Percentiles rank a stretch among this genome's conserved stretches.
Evolutionary conservation across 1,140 invertebrate species (phyloP).

Genomic region (Leptopilina clavipes): DNA sequence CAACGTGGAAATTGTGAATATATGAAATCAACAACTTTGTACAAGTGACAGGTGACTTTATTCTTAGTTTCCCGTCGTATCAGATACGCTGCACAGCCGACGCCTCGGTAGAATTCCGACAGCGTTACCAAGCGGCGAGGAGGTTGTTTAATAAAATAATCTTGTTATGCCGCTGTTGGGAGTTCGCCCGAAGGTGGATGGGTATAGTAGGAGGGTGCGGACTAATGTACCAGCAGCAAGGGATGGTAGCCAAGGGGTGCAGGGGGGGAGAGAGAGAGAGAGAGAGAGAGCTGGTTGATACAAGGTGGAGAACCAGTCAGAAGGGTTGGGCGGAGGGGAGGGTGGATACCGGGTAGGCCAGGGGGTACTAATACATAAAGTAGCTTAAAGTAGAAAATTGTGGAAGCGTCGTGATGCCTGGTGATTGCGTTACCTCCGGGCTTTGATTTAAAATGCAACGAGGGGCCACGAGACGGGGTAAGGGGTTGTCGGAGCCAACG

Average conservation of each 20-base stretch:
- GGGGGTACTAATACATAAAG: constrained; percentile 74
- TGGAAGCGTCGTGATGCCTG: constrained; percentile 76
- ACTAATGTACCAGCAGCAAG: constrained; percentile 49
- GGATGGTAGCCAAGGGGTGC: constrained; percentile 34
- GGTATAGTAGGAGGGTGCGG: constrained; percentile 36
- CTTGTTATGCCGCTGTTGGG: constrained; percentile 59
- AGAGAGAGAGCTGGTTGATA: constrained; percentile 19
- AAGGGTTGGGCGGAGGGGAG: constrained; percentile 43
- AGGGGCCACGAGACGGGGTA: constrained; percentile 62
- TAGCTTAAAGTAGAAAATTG: constrained; percentile 77
- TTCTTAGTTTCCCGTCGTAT: constrained; percentile 44
- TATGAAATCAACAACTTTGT: not conserved
- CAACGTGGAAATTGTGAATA: not conserved
- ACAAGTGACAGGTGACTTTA: not conserved
- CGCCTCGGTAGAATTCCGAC: constrained; percentile 57
- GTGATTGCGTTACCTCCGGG: constrained; percentile 76
- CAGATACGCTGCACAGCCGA: constrained; percentile 42
- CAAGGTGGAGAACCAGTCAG: constrained; percentile 38
- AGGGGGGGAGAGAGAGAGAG: no score
- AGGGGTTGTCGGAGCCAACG: constrained; percentile 49
- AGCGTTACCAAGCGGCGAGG: constrained; percentile 59
- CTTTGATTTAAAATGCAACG: constrained; percentile 77
- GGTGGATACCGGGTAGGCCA: constrained; percentile 39
- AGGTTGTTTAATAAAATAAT: constrained; percentile 75
- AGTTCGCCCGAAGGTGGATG: constrained; percentile 40